These are phyloP conservation scores for Podocnemis expansa DNA, from an alignment of 2,113 vertebrate species.

Conservation along the genomic window DNA sequence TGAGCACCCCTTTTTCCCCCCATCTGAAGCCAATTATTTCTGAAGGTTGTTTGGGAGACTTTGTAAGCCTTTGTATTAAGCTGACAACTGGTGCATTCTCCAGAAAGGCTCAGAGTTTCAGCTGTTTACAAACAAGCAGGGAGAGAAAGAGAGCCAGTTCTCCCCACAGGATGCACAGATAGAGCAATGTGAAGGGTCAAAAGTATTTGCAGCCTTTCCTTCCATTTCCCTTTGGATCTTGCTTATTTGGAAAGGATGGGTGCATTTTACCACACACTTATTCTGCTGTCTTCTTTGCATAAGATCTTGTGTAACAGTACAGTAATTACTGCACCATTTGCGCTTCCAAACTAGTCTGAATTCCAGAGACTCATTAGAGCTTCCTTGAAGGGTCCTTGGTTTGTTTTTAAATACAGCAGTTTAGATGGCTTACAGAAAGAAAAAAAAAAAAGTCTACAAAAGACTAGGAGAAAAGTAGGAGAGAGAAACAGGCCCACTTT, in stretches of 20 bases:
- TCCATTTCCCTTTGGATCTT: conserved; percentile 28
- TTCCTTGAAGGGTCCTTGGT: conserved; percentile 23
- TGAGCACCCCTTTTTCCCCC: background rate
- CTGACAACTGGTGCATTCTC: background rate
- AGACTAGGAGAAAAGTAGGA: background rate
- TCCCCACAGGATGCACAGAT: background rate
- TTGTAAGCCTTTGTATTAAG: background rate
- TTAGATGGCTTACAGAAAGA: background rate
- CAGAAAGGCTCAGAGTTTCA: background rate
- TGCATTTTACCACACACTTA: background rate
- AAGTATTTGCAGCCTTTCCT: conserved; percentile 45
- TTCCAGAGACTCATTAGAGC: background rate
- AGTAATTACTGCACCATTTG: background rate
- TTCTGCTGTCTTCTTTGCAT: too few species aligned
- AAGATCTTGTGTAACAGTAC: background rate
- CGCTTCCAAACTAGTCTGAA: background rate
- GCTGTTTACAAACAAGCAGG: background rate
- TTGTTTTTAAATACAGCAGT: background rate
- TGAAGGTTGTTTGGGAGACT: background rate
- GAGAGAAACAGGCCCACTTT: conserved; percentile 28
- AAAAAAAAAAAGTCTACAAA: background rate
- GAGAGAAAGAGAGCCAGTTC: background rate
- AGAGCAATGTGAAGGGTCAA: conserved; percentile 67
- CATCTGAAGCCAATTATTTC: background rate
- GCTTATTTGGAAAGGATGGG: background rate